Conservation (phyloP, 2,797 vertebrate species). For the Toxotes lorentzi region DNA sequence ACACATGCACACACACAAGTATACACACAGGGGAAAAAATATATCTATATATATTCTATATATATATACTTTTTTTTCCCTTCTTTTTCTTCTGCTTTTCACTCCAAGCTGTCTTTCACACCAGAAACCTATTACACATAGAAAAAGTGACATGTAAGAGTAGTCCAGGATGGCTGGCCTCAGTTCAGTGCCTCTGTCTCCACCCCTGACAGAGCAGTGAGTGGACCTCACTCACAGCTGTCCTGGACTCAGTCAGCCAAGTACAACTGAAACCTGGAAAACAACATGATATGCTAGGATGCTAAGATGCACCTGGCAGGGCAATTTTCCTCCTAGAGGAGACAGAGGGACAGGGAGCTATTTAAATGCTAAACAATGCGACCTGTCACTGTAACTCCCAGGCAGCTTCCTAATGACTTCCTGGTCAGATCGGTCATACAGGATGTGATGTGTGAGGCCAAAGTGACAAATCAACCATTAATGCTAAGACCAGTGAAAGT, state of each 20-base stretch:
- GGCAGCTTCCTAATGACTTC: conserved; percentile 61
- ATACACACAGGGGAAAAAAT: background rate
- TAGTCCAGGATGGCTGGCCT: conserved; percentile 70
- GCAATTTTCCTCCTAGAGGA: conserved; percentile 58
- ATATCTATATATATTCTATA: background rate
- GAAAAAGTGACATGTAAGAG: conserved; percentile 73
- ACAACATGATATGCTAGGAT: conserved; percentile 69
- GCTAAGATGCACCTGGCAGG: conserved; percentile 62
- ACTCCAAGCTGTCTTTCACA: conserved; percentile 52
- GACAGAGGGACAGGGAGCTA: conserved; percentile 54
- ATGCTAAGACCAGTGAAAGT: too few relatives aligned
- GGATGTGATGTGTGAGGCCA: conserved; percentile 30
- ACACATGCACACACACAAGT: background rate
- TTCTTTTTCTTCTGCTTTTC: conserved; percentile 37
- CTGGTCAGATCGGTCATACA: conserved; percentile 45
- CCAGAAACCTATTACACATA: conserved; percentile 66
- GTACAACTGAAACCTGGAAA: conserved; percentile 64
- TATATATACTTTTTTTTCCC: background rate
- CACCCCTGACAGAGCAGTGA: conserved; percentile 73
- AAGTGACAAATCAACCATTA: background rate
- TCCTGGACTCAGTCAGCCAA: conserved; percentile 78
- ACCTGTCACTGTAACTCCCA: conserved; percentile 48
- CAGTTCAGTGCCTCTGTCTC: conserved; percentile 79
- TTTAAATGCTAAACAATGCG: conserved; percentile 78
- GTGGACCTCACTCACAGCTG: conserved; percentile 79